A percentile compares a stretch with the other conserved stretches of the same genome.
phyloP scores from a whole-genome alignment of 2,797 vertebrate species.

The Propithecus deckenii region DNA sequence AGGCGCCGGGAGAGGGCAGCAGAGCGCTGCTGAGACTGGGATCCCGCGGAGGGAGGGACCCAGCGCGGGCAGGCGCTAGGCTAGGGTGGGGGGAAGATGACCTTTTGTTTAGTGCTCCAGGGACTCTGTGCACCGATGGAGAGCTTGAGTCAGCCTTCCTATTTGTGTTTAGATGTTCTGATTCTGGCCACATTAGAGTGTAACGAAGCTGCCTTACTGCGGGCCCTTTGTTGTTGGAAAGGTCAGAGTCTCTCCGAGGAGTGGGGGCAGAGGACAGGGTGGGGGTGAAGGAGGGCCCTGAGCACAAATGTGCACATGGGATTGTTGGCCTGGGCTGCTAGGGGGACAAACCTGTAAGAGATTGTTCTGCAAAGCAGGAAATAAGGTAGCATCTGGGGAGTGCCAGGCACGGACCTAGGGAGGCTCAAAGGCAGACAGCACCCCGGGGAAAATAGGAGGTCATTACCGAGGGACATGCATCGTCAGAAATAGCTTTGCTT shows the following conservation, averaged over 20 bases:
- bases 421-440: neutral
- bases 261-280: no score
- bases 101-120: neutral
- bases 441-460: neutral
- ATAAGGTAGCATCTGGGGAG: neutral
- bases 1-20: conserved; percentile 42
- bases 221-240: neutral
- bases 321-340: neutral
- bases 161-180: neutral
- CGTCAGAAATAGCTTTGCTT: conserved; percentile 17
- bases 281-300: no score
- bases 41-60: rapidly evolving
- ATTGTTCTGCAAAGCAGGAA: neutral
- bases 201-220: neutral
- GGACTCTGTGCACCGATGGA: neutral
- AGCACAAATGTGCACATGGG: neutral
- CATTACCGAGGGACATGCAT: neutral
- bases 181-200: neutral
- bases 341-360: neutral
- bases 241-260: neutral
- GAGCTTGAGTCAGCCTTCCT: neutral
- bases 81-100: neutral
- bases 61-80: no score
- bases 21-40: neutral
- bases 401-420: neutral